Evolutionary conservation across 2,113 vertebrate species (phyloP).

Genomic region (Saccopteryx leptura): DNA sequence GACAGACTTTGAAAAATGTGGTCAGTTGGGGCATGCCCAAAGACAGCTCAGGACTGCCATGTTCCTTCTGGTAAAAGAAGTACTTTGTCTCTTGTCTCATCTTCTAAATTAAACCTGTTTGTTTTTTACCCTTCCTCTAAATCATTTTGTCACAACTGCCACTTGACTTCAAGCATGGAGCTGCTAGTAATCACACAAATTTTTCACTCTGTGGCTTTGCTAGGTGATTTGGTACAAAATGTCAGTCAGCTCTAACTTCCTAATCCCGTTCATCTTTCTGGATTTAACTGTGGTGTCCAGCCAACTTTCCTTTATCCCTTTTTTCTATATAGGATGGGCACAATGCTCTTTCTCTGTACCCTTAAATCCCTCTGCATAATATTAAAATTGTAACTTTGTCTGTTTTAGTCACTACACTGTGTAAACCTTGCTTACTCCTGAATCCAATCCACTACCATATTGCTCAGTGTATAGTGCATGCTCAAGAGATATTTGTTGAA

Average conservation of each 20-base stretch:
- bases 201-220: neutral
- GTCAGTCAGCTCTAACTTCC: neutral
- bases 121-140: neutral
- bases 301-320: neutral
- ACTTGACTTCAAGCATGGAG: neutral
- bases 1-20: neutral
- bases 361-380: neutral
- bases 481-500: neutral
- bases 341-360: neutral
- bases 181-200: neutral
- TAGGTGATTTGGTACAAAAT: neutral
- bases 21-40: neutral
- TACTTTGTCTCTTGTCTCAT: neutral
- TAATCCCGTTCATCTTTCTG: neutral
- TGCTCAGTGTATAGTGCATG: neutral
- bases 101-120: conserved; percentile 19
- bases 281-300: neutral
- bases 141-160: neutral
- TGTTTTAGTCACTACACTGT: accelerated
- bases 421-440: neutral
- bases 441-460: neutral
- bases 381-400: neutral
- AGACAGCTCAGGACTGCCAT: neutral
- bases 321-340: neutral
- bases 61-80: conserved; percentile 59